These are phyloP conservation scores for Octodon degus DNA, from an alignment of 2,113 vertebrate genomes.

Conservation along the genomic window DNA sequence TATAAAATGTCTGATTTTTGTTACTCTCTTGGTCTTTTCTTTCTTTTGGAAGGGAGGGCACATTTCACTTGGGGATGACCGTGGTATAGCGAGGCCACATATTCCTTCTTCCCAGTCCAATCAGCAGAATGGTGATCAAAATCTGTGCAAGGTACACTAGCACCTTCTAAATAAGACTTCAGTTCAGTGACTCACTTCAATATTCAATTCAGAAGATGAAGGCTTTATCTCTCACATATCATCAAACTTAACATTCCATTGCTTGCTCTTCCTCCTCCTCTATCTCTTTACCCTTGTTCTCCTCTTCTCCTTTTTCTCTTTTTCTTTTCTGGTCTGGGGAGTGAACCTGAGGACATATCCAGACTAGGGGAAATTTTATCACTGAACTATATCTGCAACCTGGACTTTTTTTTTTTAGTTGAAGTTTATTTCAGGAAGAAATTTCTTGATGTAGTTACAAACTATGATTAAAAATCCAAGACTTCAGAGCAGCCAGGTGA, in stretches of 20 bases:
- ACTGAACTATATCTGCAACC: background rate
- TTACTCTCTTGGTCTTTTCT: slow-evolving; percentile 49
- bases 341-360: background rate
- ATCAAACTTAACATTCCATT: background rate
- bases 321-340: background rate
- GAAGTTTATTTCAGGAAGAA: background rate
- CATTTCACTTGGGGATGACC: background rate
- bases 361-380: background rate
- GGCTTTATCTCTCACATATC: background rate
- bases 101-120: background rate
- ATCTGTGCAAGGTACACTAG: background rate
- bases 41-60: background rate
- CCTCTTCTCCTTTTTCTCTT: too few species aligned
- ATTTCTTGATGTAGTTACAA: background rate
- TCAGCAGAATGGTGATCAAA: background rate
- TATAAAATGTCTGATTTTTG: slow-evolving; percentile 63
- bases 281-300: background rate
- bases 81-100: background rate
- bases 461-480: background rate
- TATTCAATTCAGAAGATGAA: background rate
- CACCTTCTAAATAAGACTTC: background rate
- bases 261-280: background rate
- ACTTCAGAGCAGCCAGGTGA: background rate
- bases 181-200: background rate
- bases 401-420: background rate